Evolutionary conservation across 1,140 invertebrate genomes (phyloP), one percentile per base, ranked within the genome.

Genomic region (Ceratoteleas bidentatus): DNA sequence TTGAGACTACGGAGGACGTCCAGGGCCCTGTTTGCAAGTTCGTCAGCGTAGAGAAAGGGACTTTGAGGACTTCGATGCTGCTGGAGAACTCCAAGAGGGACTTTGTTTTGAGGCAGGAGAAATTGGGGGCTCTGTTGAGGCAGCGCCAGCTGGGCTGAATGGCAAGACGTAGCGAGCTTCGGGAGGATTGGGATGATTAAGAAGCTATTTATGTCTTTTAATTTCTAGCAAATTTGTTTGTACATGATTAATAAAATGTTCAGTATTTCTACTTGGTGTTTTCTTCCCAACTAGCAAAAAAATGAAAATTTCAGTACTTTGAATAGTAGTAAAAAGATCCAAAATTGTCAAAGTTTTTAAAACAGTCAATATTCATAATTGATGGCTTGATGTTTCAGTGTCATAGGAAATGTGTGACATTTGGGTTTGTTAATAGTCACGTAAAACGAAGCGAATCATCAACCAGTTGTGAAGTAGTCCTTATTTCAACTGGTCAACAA

Each of bases 81-180:
- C 87, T 96, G 69, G 96, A 97, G 92, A 97, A 97, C 91, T 96
- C 96, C 16, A 83, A 89, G 72, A 94, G 94, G 9, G 72, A 85
- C n/a, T 86, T 80, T 50, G 32, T 40, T 43, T 32, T 88, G 9
- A 43, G 62, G 58, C 11, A 33, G 2, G 47, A 68, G 11, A 52
- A 36, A 33, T 50, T 88, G 11, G 75, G 75, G 14, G 33, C 64
- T 32, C 45, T 52, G 38, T 57, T 87, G n/a, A 14, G 10, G 60
- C 13, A 34, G 34, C 57, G 5, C 9, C 24, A 10, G 47, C 38
- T 10, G 83, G 79, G 13, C 50, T 82, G n/a, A 62, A 85, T 66
- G 72, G 76, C 11, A 84, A 70, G 66, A 78, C 77, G 7, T 47
- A 7, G 3, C 7, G 43, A 4, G 43, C n/a, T 47, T 47, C 7